Percentiles rank a stretch among this genome's conserved stretches.
These are phyloP conservation scores for Clamator glandarius DNA, from an alignment of 2,797 vertebrate genomes.

Conservation along the genomic window DNA sequence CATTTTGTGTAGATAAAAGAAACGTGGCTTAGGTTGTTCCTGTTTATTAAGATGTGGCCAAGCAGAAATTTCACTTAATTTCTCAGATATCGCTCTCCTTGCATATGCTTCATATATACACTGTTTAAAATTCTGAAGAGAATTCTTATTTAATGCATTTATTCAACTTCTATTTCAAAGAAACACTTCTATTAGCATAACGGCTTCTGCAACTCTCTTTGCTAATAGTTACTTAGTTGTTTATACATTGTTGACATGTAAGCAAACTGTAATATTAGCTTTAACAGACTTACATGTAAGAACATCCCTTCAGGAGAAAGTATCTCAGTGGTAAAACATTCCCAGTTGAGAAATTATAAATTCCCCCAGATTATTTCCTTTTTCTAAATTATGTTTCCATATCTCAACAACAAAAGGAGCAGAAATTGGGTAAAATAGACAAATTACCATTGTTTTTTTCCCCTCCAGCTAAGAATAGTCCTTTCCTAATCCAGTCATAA, in stretches of 20 bases:
- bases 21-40: slow-evolving; percentile 47
- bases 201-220: slow-evolving; percentile 10
- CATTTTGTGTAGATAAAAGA: slow-evolving; percentile 68
- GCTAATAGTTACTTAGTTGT: slow-evolving; percentile 14
- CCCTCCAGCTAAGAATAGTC: background rate
- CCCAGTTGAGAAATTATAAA: background rate
- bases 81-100: slow-evolving; percentile 44
- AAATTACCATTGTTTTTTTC: background rate
- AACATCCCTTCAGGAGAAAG: background rate
- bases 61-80: slow-evolving; percentile 69
- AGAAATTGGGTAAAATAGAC: background rate
- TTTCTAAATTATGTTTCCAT: background rate
- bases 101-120: slow-evolving; percentile 26
- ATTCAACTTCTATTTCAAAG: slow-evolving; percentile 17
- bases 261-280: background rate
- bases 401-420: background rate
- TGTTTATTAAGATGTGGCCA: slow-evolving; percentile 71
- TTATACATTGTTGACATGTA: background rate
- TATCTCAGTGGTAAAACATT: background rate
- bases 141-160: background rate
- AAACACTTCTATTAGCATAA: background rate
- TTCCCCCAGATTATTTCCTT: background rate
- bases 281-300: background rate
- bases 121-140: slow-evolving; percentile 30
- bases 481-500: background rate